Base-by-base conservation (phyloP, 30 jellyfish, hydroid and myxozoan genomes). In the Turritopsis rubra region DNA sequence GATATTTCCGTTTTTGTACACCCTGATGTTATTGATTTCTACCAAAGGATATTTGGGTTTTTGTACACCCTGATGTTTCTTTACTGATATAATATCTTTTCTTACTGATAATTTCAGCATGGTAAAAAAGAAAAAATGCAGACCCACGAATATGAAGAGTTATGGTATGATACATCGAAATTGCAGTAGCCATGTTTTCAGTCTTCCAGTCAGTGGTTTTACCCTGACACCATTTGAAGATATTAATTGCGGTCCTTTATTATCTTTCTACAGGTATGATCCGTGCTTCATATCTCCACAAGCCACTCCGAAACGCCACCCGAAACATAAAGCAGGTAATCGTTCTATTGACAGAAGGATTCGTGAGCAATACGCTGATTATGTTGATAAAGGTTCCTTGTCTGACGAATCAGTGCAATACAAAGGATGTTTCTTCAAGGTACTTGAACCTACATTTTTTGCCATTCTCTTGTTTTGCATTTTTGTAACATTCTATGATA, bases 271-370 rank as follows among this genome's bases (percentile, higher is more conserved):
- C 79, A 80, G 87, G 77, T 26, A 53, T 21, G 87, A 80, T 65
- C 87, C 87, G 21, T 84, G 87, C 65, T 80, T 80, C 28, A 80
- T 80, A 18, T 80, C 87, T 1, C 87, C 87, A 16, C 87, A 53
- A 52, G 52, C 28, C 52, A 53, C 87, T 23, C 54, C 87, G 27
- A 80, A 52, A 27, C 79, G 53, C n/a, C 53, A 25, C 77, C 17
- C 31, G 23, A 53, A 80, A 1, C 29, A 28, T 18, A 17, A 76
- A 18, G 68, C 75, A 74, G 0, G 22, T 3, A 65, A 54, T 52
- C 28, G 23, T 18, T 80, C 81, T 16, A 21, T 26, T 26, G 53
- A 53, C n/a, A 22, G 24, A 80, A 53, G 23, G 16, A 21, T 1
- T 13, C 65, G 87, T 31, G 72, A 29, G 26, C 60, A 41, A 41